Conservation (phyloP, 2,797 vertebrate species). For the Melanotaenia pygmaea region DNA sequence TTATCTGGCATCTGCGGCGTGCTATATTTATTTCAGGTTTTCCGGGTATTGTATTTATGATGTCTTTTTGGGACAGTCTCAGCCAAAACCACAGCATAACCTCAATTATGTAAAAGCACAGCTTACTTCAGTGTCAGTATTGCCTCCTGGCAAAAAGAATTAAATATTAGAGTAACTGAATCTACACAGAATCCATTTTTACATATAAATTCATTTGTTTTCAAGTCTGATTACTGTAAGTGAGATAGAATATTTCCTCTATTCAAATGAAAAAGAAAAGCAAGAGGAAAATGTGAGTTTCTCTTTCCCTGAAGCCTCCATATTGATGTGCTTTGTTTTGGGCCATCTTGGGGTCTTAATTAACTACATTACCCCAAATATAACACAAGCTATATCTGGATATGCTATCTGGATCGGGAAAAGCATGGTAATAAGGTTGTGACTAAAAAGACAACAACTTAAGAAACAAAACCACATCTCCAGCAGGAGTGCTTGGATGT, state of each 20-base stretch:
- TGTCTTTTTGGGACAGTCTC: slow-evolving; percentile 42
- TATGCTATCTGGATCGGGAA: not conserved
- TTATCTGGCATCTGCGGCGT: slow-evolving; percentile 48
- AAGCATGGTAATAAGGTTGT: not conserved
- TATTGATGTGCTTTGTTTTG: not conserved
- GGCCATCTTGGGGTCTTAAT: not conserved
- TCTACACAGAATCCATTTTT: slow-evolving; percentile 29
- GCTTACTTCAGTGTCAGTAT: slow-evolving; percentile 42
- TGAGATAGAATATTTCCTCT: slow-evolving; percentile 1
- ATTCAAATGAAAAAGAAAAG: not conserved
- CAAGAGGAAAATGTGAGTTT: not conserved
- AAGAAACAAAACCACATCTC: not conserved
- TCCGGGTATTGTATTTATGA: slow-evolving; percentile 49
- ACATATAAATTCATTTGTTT: slow-evolving; percentile 9
- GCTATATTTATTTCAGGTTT: slow-evolving; percentile 61
- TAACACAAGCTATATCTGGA: not conserved
- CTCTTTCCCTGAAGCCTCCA: not conserved
- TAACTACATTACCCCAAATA: not conserved
- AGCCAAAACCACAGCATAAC: slow-evolving; percentile 46
- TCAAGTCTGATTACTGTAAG: slow-evolving; percentile 14
- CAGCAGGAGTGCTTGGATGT: not conserved
- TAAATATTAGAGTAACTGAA: slow-evolving; percentile 20
- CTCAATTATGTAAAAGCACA: slow-evolving; percentile 60
- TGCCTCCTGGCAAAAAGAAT: slow-evolving; percentile 52
- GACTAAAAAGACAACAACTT: slow-evolving; percentile 1